phyloP scores from a whole-genome alignment of 2,113 vertebrate genomes.

The Perognathus longimembris region DNA sequence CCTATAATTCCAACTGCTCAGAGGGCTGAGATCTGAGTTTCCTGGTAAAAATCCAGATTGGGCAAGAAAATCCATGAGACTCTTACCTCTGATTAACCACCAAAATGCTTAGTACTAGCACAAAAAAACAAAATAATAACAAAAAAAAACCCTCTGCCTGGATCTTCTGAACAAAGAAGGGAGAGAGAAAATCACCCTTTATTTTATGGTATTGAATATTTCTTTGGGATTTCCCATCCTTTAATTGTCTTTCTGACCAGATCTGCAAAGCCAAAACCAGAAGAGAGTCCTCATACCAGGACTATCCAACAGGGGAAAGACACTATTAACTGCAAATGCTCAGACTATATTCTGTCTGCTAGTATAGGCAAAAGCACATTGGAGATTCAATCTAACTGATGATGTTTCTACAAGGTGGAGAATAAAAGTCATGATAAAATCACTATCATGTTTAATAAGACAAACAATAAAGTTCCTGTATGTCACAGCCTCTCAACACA shows the following conservation, averaged over 20 bases:
- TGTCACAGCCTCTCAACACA: not conserved
- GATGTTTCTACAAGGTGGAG: not conserved
- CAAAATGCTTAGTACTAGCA: too few relatives aligned
- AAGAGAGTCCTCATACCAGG: not conserved
- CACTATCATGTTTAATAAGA: not conserved
- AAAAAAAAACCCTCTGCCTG: not conserved
- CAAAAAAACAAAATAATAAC: too few relatives aligned
- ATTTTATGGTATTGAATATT: not conserved
- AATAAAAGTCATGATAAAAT: not conserved
- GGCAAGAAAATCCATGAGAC: too few relatives aligned
- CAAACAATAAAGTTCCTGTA: not conserved
- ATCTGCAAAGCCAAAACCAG: not conserved
- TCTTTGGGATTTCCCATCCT: not conserved
- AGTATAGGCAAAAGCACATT: not conserved
- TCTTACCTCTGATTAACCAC: too few relatives aligned
- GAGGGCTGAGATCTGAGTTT: too few relatives aligned
- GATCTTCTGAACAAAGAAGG: not conserved
- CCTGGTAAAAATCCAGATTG: too few relatives aligned
- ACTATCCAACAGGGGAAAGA: not conserved
- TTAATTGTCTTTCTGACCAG: constrained; percentile 6
- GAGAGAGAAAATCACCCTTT: not conserved
- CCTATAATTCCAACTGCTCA: too few relatives aligned
- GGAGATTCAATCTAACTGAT: not conserved
- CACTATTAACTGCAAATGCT: not conserved
- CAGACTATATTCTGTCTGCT: not conserved